Conservation (phyloP, 2,797 vertebrate species). For the Anguilla pacifica region DNA sequence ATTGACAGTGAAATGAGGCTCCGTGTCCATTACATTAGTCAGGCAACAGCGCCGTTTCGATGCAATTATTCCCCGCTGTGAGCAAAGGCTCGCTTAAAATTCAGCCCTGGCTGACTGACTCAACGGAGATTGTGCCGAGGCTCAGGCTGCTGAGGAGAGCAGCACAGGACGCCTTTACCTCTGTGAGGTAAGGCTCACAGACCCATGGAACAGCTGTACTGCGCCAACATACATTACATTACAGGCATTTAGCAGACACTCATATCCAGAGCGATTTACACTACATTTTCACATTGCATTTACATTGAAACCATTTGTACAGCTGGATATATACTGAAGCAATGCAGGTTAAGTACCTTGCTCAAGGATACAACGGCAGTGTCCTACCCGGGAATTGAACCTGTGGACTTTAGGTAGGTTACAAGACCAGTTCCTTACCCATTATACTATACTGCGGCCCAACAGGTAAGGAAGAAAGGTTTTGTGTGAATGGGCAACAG, state of each 20-base stretch:
- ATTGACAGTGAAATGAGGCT: constrained; percentile 22
- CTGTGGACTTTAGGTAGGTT: too few relatives aligned
- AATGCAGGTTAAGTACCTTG: too few relatives aligned
- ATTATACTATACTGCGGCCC: too few relatives aligned
- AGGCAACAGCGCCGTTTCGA: constrained; percentile 10
- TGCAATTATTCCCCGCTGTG: background rate
- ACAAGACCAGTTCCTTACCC: too few relatives aligned
- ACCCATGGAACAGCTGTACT: background rate
- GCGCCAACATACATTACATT: background rate
- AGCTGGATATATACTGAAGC: too few relatives aligned
- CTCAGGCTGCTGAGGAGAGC: background rate
- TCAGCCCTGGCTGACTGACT: background rate
- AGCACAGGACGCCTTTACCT: background rate
- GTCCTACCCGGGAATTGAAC: too few relatives aligned
- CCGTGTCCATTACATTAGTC: constrained; percentile 19
- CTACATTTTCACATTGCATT: too few relatives aligned
- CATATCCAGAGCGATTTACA: too few relatives aligned
- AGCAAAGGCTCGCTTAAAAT: background rate
- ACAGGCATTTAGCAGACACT: too few relatives aligned
- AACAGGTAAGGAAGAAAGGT: background rate
- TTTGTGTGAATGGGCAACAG: background rate
- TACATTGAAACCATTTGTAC: too few relatives aligned
- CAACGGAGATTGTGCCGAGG: background rate
- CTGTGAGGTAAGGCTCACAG: background rate
- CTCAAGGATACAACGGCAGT: too few relatives aligned